phyloP scores from a whole-genome alignment of 1,140 invertebrate genomes.

The Acromyrmex echinatior region DNA sequence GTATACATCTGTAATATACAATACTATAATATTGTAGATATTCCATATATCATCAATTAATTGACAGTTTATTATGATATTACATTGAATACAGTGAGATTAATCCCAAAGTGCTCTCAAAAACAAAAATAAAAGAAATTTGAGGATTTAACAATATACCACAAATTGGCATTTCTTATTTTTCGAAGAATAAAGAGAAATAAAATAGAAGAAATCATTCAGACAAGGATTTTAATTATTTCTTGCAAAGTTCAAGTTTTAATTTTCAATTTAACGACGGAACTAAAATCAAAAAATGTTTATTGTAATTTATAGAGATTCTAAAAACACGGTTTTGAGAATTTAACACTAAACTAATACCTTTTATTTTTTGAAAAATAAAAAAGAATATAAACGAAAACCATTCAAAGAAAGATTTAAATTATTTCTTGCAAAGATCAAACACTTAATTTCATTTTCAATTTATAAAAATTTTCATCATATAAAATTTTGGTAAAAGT shows the following conservation, averaged over 20 bases:
- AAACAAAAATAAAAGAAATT: background rate
- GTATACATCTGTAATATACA: constrained; percentile 74
- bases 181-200: background rate
- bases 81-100: background rate
- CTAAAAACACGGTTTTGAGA: background rate
- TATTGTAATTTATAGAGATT: background rate
- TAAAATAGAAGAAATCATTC: background rate
- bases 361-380: no score
- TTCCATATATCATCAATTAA: background rate
- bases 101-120: background rate
- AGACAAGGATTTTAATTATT: background rate
- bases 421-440: no score
- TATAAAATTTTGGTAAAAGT: background rate
- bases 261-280: background rate
- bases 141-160: background rate
- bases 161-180: background rate
- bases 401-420: no score
- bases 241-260: background rate
- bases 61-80: background rate
- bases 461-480: background rate
- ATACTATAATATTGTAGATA: background rate
- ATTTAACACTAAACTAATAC: no score
- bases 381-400: no score
- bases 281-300: background rate
- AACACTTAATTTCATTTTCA: background rate